Percentiles rank a stretch among this genome's conserved stretches.
Evolutionary conservation across 2,888 invertebrate species (phyloP).

Genomic region (Pristionchus entomophagus): DNA sequence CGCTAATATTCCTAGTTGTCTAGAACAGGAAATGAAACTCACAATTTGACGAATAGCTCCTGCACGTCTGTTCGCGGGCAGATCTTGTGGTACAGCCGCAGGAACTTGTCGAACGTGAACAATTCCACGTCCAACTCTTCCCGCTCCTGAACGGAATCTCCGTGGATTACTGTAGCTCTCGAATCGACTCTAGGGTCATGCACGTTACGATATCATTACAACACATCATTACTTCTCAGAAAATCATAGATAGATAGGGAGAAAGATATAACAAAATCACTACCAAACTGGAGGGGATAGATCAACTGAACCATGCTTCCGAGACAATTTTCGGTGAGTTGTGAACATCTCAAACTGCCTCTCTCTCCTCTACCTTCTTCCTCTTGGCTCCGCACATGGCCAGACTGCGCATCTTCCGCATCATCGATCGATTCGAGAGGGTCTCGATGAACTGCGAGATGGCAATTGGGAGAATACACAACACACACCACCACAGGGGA

Average conservation of each 20-base stretch:
- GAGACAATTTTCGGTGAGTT: neutral
- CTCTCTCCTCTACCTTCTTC: constrained; percentile 49
- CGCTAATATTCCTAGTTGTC: too few relatives aligned
- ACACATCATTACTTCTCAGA: neutral
- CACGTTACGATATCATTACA: neutral
- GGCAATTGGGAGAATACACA: constrained; percentile 7
- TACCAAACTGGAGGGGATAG: neutral
- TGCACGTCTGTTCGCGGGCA: constrained; percentile 99
- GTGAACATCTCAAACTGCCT: neutral
- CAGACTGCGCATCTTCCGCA: constrained; percentile 65
- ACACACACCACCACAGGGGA: constrained; percentile 47
- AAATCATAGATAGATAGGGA: neutral
- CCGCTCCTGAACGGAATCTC: constrained; percentile 80
- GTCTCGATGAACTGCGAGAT: constrained; percentile 42
- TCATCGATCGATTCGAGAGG: constrained; percentile 58
- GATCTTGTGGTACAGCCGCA: constrained; percentile 96
- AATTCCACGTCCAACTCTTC: constrained; percentile 94
- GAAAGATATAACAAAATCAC: neutral
- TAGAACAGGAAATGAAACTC: constrained; percentile 54
- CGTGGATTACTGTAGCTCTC: neutral
- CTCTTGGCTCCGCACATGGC: constrained; percentile 66
- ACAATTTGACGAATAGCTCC: constrained; percentile 85
- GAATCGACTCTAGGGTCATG: neutral
- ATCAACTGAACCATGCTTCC: neutral
- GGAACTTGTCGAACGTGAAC: constrained; percentile 99